Percentiles rank a stretch among this genome's conserved stretches.
Conservation (phyloP, 2,113 vertebrate species). For the Nerophis lumbriciformis region DNA sequence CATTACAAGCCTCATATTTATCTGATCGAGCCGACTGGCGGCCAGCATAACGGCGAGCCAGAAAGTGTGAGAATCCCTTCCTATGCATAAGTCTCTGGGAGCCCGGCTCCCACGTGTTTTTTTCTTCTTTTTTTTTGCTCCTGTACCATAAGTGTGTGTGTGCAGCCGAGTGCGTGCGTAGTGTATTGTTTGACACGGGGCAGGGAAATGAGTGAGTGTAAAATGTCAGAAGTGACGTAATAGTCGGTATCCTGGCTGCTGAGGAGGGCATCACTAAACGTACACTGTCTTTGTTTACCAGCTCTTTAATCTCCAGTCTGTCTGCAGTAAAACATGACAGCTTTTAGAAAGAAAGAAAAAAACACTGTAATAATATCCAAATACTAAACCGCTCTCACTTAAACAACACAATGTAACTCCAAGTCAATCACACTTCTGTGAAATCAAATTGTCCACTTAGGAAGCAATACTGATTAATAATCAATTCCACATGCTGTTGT, state of each 20-base stretch:
- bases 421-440: too few relatives aligned
- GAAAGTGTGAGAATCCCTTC: conserved; percentile 14
- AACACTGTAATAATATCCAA: too few relatives aligned
- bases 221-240: conserved; percentile 65
- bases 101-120: conserved; percentile 28
- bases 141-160: conserved; percentile 11
- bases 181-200: conserved; percentile 59
- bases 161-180: conserved; percentile 6
- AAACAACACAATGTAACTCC: too few relatives aligned
- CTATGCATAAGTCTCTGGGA: conserved; percentile 1
- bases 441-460: too few relatives aligned
- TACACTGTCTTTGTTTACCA: conserved; percentile 38
- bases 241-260: conserved; percentile 39
- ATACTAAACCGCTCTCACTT: too few relatives aligned
- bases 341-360: too few relatives aligned
- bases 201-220: conserved; percentile 59
- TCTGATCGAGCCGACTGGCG: conserved; percentile 55
- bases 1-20: conserved; percentile 68
- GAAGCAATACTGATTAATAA: too few relatives aligned
- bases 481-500: too few relatives aligned
- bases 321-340: too few relatives aligned
- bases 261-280: conserved; percentile 22
- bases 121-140: too few relatives aligned
- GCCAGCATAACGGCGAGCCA: conserved; percentile 30
- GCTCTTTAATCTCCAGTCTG: conserved; percentile 14